Percentiles rank a stretch among this genome's conserved stretches.
Conservation (phyloP, 2,888 invertebrate genomes). For the Nemapogon koenigi region DNA sequence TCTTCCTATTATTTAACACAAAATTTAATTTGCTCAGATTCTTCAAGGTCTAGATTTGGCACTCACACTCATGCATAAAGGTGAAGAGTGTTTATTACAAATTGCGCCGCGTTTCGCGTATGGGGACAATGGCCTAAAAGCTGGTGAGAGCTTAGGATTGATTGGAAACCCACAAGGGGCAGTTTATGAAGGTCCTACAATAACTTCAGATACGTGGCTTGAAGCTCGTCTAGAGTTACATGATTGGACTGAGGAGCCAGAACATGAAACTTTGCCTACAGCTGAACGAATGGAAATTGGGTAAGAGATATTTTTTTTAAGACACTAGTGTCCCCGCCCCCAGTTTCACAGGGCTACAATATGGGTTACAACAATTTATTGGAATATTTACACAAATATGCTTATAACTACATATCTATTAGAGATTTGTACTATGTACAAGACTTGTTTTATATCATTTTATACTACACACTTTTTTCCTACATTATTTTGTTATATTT, state of each 20-base stretch:
- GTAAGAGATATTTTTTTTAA: slow-evolving; percentile 43
- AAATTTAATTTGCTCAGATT: slow-evolving; percentile 34
- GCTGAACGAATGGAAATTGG: slow-evolving; percentile 77
- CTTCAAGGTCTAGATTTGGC: slow-evolving; percentile 86
- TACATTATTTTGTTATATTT: no score
- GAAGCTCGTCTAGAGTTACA: slow-evolving; percentile 76
- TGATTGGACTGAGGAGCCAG: slow-evolving; percentile 70
- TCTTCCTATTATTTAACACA: slow-evolving; percentile 9
- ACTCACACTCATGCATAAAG: slow-evolving; percentile 83
- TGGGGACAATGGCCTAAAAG: slow-evolving; percentile 73
- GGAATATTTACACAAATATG: no score
- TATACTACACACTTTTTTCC: no score
- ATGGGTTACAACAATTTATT: no score
- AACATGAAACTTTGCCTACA: slow-evolving; percentile 70
- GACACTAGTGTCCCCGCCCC: no score
- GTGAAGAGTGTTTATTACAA: slow-evolving; percentile 77
- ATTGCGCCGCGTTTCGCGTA: slow-evolving; percentile 84
- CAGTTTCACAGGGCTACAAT: no score
- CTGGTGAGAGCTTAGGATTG: slow-evolving; percentile 43
- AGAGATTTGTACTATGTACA: no score
- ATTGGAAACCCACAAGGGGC: slow-evolving; percentile 37
- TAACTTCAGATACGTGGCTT: slow-evolving; percentile 72
- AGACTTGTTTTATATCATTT: not conserved
- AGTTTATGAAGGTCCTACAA: slow-evolving; percentile 54
- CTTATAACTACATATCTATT: no score